Evolutionary conservation across 2,888 invertebrate genomes (phyloP).

Genomic region (Glyphotaelius pellucidus): DNA sequence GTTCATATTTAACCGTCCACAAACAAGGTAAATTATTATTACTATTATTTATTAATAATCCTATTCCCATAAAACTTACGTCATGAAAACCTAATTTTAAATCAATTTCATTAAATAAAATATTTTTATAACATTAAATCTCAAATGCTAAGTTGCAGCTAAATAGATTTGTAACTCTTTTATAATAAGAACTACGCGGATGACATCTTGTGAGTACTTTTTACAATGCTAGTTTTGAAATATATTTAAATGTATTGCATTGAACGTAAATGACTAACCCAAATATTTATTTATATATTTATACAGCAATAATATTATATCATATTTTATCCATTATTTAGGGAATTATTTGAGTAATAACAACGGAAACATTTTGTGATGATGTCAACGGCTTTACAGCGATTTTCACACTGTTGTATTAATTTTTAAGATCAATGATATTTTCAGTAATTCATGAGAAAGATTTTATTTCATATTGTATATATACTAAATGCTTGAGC

Average conservation of each 20-base stretch:
- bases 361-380: background rate
- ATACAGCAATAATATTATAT: background rate
- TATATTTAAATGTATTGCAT: background rate
- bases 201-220: no score
- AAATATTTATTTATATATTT: background rate
- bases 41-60: no score
- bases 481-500: background rate
- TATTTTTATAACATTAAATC: background rate
- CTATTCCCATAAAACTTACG: no score
- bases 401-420: slow-evolving; percentile 29
- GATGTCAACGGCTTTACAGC: slow-evolving; percentile 16
- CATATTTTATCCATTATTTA: background rate
- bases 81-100: no score
- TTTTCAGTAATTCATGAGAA: background rate
- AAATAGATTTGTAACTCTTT: background rate
- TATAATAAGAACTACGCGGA: no score
- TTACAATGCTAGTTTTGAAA: no score
- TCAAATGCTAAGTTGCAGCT: background rate
- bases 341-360: background rate
- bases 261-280: background rate
- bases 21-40: background rate
- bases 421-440: slow-evolving; percentile 9
- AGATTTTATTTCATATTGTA: background rate
- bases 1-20: background rate
- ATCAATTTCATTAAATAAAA: no score